These are phyloP conservation scores for Hemaris fuciformis DNA, from an alignment of 2,888 invertebrate species.

Conservation along the genomic window DNA sequence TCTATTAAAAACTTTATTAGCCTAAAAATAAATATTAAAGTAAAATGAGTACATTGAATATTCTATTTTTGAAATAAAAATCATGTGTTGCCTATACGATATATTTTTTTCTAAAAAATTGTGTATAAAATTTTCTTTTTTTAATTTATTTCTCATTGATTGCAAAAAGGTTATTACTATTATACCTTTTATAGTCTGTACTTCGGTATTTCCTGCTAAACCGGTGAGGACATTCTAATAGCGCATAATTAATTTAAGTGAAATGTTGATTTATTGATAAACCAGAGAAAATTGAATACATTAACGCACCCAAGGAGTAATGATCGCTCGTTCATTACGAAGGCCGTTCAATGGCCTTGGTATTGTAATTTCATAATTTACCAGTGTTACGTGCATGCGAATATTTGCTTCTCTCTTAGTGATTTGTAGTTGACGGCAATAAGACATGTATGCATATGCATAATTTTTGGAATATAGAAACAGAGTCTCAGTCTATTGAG, in stretches of 20 bases:
- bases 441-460: too few species aligned
- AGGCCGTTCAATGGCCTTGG: background rate
- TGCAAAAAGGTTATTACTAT: background rate
- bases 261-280: background rate
- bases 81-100: too few species aligned
- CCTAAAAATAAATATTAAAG: too few species aligned
- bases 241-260: background rate
- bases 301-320: background rate
- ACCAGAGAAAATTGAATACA: slow-evolving; percentile 4
- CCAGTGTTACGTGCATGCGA: background rate
- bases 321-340: background rate
- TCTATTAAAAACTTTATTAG: too few species aligned
- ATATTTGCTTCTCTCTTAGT: too few species aligned
- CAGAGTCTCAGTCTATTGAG: too few species aligned
- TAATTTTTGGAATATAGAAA: too few species aligned
- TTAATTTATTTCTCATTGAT: background rate
- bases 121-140: too few species aligned
- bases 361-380: background rate
- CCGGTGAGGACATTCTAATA: background rate
- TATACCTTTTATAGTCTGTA: background rate
- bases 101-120: too few species aligned
- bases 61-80: too few species aligned
- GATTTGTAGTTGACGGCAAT: too few species aligned
- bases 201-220: background rate
- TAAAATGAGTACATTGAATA: too few species aligned